phyloP scores from a whole-genome alignment of 2,888 invertebrate genomes.

The Heteropelma amictum region DNA sequence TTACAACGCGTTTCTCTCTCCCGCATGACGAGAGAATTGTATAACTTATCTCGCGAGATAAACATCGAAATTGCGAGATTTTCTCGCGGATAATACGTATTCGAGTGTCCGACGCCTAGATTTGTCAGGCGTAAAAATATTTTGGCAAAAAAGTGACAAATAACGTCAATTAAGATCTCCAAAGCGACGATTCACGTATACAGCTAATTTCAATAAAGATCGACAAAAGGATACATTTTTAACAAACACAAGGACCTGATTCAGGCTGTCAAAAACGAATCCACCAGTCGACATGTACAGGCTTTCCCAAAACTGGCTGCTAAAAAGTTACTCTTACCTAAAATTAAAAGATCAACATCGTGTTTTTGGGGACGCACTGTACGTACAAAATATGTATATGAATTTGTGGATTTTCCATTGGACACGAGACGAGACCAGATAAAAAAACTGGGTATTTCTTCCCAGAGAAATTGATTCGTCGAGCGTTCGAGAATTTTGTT shows the following conservation, averaged over 20 bases:
- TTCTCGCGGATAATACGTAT: slow-evolving; percentile 22
- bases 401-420: slow-evolving; percentile 1
- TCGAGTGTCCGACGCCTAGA: neutral
- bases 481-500: neutral
- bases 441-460: neutral
- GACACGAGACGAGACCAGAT: neutral
- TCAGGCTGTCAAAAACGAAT: too few species aligned
- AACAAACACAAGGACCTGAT: neutral
- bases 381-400: too few species aligned
- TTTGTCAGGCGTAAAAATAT: slow-evolving; percentile 40
- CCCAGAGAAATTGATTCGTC: slow-evolving; percentile 36
- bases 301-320: too few species aligned
- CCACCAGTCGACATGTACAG: too few species aligned
- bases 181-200: neutral
- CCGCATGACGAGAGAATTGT: neutral
- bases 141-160: slow-evolving; percentile 44
- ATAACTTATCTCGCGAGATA: neutral
- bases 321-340: too few species aligned
- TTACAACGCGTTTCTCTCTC: neutral
- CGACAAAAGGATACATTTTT: neutral
- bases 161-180: slow-evolving; percentile 25
- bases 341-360: too few species aligned
- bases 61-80: neutral
- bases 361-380: too few species aligned
- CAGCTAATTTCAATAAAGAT: slow-evolving; percentile 3